Evolutionary conservation across 1,140 invertebrate genomes (phyloP), one percentile per base, ranked within the genome.

Genomic region (Pogonognathellus flavescens): DNA sequence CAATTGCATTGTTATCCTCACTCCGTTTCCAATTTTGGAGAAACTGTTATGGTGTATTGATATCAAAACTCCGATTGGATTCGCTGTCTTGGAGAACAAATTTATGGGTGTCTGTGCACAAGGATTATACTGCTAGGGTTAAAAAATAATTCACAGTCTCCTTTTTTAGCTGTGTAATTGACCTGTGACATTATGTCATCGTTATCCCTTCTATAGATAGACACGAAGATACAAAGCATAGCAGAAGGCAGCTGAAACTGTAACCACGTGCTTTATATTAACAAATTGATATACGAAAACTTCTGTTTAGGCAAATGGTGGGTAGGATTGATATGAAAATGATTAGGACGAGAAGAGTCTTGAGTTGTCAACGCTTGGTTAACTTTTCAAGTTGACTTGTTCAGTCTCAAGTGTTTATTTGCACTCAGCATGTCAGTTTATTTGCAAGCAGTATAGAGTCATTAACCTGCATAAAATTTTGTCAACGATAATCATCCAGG

Each of bases 11-110:
- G 31, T 41, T 41, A 41, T 41, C 2, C 80, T 25, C 6, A 50
- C 22, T 20, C 55, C 55, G 52, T 82, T 82, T 57, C 80, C 80
- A 82, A 82, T 82, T 82, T 76, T 31, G 70, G 70, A 76, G 70
- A 76, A 76, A 76, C 70, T 49, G 70, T 49, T 55, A 82, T n/a
- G 20, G 2, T 41, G 80, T 20, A 82, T 59, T 82, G 80, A 82
- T 82, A 82, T 82, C 80, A 82, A 82, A 80, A 55, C 16, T 82
- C 52, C 80, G 55, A 82, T 82, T 82, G 18, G 80, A 57, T 20
- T 25, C 80, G 80, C 80, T 59, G 55, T 82, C 80, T 49, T 82
- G 20, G 52, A 31, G 20, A 31, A 59, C 80, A 82, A 82, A 82
- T 82, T 82, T 82, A 82, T 82, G 22, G 80, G 52, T 82, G 80